Evolutionary conservation across 2,888 invertebrate species (phyloP), one percentile per base, ranked within the genome.

Genomic region (Nephrocerus scutellatus): DNA sequence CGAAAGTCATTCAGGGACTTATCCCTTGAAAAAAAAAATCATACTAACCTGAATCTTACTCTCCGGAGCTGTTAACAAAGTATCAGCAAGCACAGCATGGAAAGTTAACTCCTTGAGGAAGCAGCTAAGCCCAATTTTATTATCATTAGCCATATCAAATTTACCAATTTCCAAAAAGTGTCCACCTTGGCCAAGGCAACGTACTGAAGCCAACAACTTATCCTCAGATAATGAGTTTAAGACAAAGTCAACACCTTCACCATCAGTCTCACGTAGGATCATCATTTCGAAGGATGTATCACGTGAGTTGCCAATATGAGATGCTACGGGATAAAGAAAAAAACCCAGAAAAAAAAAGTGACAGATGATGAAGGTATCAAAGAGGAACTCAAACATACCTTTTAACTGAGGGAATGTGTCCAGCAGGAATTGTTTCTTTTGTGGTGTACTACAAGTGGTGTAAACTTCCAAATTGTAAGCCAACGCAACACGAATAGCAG

Each of bases 161-260:
- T 89, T 90, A 29, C 90, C 89, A 44, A 91, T 89, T 70, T 90
- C 89, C 32, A 89, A 63, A 65, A 90, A 90, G 40, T 80, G 72
- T 8, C 89, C 81, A 1, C 72, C 70, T 3, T 51, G 50, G 1
- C 72, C 76, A 8, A 82, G 61, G 49, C 81, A 82, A 4, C 79
- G 68, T 0, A 79, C 62, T 0, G 80, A 80, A 0, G 80, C 84
- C 55, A 77, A 74, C 1, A 95, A 73, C 65, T 95, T 95, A 30
- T 96, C 93, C 56, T 90, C 93, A 1, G 93, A 80, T 28, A 97
- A 69, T 0, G 92, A 93, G 65, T 97, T 97, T 6, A 91, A 70
- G 10, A 96, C 85, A 36, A 93, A 70, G 58, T 97, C 88, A 0
- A 97, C 95, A 23, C 95, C 93, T 51, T 74, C 74, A 9, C 95